Evolutionary conservation across 2,888 invertebrate genomes (phyloP).

Genomic region (Oeneis ivallda): DNA sequence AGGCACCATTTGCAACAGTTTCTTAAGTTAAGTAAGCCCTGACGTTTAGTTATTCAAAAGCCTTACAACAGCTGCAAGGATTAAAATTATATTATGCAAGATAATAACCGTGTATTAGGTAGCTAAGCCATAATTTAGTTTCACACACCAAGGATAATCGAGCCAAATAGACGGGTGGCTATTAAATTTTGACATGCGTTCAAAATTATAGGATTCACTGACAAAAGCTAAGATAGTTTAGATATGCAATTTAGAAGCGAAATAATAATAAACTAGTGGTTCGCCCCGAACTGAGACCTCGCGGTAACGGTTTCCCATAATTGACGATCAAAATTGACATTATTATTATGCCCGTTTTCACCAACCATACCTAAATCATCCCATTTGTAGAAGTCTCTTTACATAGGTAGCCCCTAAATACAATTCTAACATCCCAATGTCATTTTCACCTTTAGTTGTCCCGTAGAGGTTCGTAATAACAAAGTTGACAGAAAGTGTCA

Average conservation of each 20-base stretch:
- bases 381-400: no score
- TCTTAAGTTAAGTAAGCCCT: conserved; percentile 7
- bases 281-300: no score
- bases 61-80: conserved; percentile 24
- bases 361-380: no score
- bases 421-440: no score
- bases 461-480: no score
- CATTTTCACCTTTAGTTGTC: no score
- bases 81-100: conserved; percentile 30
- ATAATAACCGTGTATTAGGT: conserved; percentile 23
- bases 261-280: neutral
- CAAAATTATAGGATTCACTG: conserved; percentile 17
- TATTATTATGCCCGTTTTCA: no score
- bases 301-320: no score
- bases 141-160: conserved; percentile 21
- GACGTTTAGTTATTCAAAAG: conserved; percentile 24
- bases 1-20: conserved; percentile 11
- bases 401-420: no score
- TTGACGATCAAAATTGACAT: no score
- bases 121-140: conserved; percentile 28
- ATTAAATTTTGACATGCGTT: conserved; percentile 39
- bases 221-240: conserved; percentile 1
- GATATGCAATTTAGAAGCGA: neutral
- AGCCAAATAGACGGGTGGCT: conserved; percentile 19
- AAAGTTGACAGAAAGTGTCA: no score